phyloP scores from a whole-genome alignment of 1,140 invertebrate species.

The Drosophila pseudoananassae region DNA sequence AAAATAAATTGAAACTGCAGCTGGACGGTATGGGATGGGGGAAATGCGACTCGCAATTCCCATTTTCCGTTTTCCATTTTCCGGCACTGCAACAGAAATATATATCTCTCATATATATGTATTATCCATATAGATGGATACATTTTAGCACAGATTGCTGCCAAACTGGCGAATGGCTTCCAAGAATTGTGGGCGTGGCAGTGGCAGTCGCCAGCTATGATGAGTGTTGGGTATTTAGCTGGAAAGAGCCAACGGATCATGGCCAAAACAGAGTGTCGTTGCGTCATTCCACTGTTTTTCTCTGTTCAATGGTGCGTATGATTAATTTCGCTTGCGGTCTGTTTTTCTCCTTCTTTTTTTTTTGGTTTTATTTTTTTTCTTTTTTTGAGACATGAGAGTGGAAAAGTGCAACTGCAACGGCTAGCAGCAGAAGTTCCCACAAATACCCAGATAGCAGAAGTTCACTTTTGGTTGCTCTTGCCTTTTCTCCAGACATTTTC shows the following conservation, averaged over 20 bases:
- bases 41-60: conserved; percentile 19
- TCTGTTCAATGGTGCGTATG: conserved; percentile 77
- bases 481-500: conserved; percentile 77
- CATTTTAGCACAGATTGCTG: conserved; percentile 69
- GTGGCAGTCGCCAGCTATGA: conserved; percentile 18
- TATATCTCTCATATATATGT: not conserved
- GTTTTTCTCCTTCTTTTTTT: conserved; percentile 14
- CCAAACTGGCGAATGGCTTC: conserved; percentile 45
- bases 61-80: conserved; percentile 10
- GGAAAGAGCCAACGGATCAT: conserved; percentile 57
- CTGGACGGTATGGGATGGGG: not conserved
- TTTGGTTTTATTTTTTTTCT: conserved; percentile 5
- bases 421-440: conserved; percentile 64
- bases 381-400: not conserved
- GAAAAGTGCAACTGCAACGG: conserved; percentile 29
- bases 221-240: conserved; percentile 45
- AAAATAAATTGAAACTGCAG: conserved; percentile 25
- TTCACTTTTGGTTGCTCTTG: conserved; percentile 59
- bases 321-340: conserved; percentile 66
- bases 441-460: conserved; percentile 48
- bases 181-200: conserved; percentile 56
- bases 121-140: conserved; percentile 32
- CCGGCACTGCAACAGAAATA: conserved; percentile 35
- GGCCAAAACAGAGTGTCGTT: conserved; percentile 45
- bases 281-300: conserved; percentile 49